Evolutionary conservation across 2,797 vertebrate species (phyloP), one percentile per base, ranked within the genome.

Genomic region (Borostomias antarcticus): DNA sequence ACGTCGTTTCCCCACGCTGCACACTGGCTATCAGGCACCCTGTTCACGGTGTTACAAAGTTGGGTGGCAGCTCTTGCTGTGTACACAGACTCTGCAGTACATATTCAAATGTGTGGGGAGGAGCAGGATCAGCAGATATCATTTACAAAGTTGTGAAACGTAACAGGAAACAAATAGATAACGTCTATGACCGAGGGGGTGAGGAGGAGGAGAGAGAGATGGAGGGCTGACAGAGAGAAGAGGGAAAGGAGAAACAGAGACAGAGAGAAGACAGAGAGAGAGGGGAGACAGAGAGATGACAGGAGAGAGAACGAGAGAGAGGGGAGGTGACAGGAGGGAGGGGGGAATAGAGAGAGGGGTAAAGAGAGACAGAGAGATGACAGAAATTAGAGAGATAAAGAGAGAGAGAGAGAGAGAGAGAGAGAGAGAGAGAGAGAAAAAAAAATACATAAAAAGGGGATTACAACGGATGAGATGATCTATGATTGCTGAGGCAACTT

Each of bases 111-210:
- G 33, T 25, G 33, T 37, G 17, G 10, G 13, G 43, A 47, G 9
- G 57, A 58, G 32, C 37, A 5, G 11, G 19, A 19, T n/a, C n/a
- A 3, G 33, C 21, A 11, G 4, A 4, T 4, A 35, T 1, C 30
- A 11, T 37, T 11, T 23, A 19, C 19, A 23, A 50, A 64, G 37
- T 72, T 78, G 78, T 65, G 45, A 82, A 69, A 71, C 25, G 52
- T 29, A 59, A 69, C 72, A 81, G 71, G 75, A 85, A 81, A 61
- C 52, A 40, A 33, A 29, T 21, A 61, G 17, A 21, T 0, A 15
- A 17, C 9, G 0, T 28, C 17, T 56, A n/a, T 19, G 25, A 56
- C 15, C n/a, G 17, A 54, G 29, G 7, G n/a, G n/a, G n/a, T n/a
- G n/a, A n/a, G n/a, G n/a, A n/a, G n/a, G 6, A n/a, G 5, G 48